phyloP scores from a whole-genome alignment of 2,888 invertebrate genomes.

The Quadroppia sp. region DNA sequence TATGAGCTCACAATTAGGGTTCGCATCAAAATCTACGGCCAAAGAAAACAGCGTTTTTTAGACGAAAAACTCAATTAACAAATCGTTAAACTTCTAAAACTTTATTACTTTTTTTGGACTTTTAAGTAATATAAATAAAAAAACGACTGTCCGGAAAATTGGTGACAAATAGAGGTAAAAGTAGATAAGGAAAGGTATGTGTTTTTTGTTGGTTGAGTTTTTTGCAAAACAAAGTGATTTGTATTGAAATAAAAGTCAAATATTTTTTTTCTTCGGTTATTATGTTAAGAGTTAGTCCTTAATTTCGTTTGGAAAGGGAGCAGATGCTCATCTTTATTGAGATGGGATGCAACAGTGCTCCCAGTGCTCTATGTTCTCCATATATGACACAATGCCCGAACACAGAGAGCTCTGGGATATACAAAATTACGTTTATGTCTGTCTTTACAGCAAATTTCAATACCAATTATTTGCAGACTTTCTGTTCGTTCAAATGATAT shows the following conservation, averaged over 20 bases:
- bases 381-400: slow-evolving; percentile 30
- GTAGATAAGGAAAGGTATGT: background rate
- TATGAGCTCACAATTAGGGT: background rate
- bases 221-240: too few species aligned
- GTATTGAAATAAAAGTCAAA: too few species aligned
- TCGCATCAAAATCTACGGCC: slow-evolving; percentile 3
- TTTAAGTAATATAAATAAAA: background rate
- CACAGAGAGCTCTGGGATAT: background rate
- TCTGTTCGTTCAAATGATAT: background rate
- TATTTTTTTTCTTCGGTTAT: too few species aligned
- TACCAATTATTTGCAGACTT: slow-evolving; percentile 2
- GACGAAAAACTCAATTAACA: background rate
- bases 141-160: background rate
- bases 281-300: too few species aligned
- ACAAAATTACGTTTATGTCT: slow-evolving; percentile 24
- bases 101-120: slow-evolving; percentile 2
- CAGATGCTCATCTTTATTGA: background rate
- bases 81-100: background rate
- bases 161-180: background rate
- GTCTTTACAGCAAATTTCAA: slow-evolving; percentile 18
- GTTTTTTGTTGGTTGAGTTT: too few species aligned
- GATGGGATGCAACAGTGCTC: background rate
- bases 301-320: background rate
- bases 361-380: background rate
- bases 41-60: slow-evolving; percentile 6